Percentiles rank a stretch among this genome's conserved stretches.
Evolutionary conservation across 2,113 vertebrate species (phyloP).

Genomic region (Stictonetta naevosa): DNA sequence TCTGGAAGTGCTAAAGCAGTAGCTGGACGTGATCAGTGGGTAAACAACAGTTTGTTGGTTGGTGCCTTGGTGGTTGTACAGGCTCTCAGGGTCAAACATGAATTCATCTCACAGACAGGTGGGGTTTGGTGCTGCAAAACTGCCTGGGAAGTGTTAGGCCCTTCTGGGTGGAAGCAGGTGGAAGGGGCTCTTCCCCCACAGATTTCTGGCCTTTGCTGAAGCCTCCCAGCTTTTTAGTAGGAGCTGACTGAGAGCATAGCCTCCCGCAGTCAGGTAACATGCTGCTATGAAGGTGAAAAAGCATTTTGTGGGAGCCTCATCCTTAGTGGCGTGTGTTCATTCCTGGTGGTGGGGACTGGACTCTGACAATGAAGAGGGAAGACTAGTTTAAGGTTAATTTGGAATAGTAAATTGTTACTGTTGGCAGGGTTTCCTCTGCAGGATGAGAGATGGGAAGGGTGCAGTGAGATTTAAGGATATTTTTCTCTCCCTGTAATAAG

Average conservation of each 20-base stretch:
- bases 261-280: background rate
- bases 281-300: background rate
- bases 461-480: background rate
- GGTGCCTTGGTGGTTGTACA: background rate
- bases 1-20: background rate
- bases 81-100: background rate
- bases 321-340: accelerated
- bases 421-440: background rate
- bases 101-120: background rate
- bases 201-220: background rate
- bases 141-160: background rate
- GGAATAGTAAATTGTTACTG: background rate
- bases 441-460: background rate
- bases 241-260: background rate
- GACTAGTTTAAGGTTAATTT: background rate
- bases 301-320: background rate
- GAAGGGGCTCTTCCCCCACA: background rate
- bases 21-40: background rate
- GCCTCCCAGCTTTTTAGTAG: background rate
- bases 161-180: background rate
- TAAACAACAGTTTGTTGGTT: background rate
- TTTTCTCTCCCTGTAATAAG: background rate
- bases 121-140: background rate
- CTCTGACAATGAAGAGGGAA: background rate
- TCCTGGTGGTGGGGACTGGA: background rate